Evolutionary conservation across 2,888 invertebrate species (phyloP), one percentile per base, ranked within the genome.

Genomic region (Cephus pygmeus): DNA sequence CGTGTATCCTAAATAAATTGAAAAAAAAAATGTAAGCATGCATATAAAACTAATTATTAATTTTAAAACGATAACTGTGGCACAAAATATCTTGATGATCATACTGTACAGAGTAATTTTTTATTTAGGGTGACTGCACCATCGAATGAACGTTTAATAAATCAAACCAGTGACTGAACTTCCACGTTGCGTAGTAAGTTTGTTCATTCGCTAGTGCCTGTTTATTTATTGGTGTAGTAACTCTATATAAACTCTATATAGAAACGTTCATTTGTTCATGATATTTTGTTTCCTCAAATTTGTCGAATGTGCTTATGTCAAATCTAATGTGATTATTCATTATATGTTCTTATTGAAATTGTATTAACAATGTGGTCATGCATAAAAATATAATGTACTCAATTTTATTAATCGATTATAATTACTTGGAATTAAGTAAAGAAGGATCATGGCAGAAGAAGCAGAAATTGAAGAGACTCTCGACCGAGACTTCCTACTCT

Each of bases 1-100:
- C 95, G 87, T 97, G 95, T 56, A 96, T 94, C 86, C 95, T 95
- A 80, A 12, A 91, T 89, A 83, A 81, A 77, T 74, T 75, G 34
- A 23, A 80, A 74, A 73, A 75, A 34, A 79, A 76, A 76, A 78
- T 76, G 74, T 69, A 69, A 78, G 82, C 76, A 76, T 73, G 76
- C 15, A 73, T 69, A 73, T 56, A 30, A 35, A 31, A 34, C 31
- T 76, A 73, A 77, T 69, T 76, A 15, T 73, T 75, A 69, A 35
- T 31, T 35, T 73, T 40, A 56, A 69, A 73, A 23, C 23, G 4
- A 23, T 23, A 23, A 23, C 56, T 56, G 9, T 56, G 9, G 23
- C 2, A 56, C 9, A 56, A 9, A 23, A 23, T 56, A 56, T 56
- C 23, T 23, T 56, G 40, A 56, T 56, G 23, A 0, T 56, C 23